phyloP scores from a whole-genome alignment of 2,113 vertebrate species.

The Zosterops borbonicus region DNA sequence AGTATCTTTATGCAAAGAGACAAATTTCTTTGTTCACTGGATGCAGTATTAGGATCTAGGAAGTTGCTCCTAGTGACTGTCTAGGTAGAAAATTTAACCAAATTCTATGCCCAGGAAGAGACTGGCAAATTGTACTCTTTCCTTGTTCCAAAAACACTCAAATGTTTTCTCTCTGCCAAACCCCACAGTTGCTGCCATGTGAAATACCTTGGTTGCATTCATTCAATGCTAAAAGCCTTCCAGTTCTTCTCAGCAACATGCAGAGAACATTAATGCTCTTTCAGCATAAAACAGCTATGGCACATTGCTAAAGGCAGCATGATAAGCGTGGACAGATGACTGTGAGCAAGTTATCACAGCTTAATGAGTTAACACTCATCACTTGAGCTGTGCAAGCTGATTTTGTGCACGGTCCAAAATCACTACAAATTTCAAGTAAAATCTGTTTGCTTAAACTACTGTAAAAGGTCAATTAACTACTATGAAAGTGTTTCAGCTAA shows the following conservation, averaged over 20 bases:
- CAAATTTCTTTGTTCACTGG: background rate
- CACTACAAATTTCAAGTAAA: slow-evolving; percentile 34
- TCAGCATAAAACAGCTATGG: background rate
- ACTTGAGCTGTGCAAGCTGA: slow-evolving; percentile 2
- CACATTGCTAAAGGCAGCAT: slow-evolving; percentile 3
- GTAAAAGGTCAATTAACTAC: slow-evolving; percentile 47
- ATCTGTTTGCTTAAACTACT: slow-evolving; percentile 44
- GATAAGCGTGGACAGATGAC: background rate
- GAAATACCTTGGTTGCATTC: background rate
- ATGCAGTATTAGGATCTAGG: background rate
- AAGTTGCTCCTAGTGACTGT: background rate
- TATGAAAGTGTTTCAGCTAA: background rate
- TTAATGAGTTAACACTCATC: slow-evolving; percentile 22
- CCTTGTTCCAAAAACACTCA: background rate
- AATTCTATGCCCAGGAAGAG: background rate
- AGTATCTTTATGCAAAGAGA: background rate
- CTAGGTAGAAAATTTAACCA: background rate
- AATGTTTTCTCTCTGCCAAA: background rate
- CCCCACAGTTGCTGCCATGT: background rate
- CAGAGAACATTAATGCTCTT: slow-evolving; percentile 3
- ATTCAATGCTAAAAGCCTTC: slow-evolving; percentile 7
- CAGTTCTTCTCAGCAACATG: background rate
- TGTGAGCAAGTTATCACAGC: slow-evolving; percentile 12
- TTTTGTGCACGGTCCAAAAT: slow-evolving; percentile 14
- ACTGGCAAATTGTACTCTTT: background rate